These are phyloP conservation scores for Dryadula phaetusa DNA, from an alignment of 2,888 invertebrate species.

Conservation along the genomic window DNA sequence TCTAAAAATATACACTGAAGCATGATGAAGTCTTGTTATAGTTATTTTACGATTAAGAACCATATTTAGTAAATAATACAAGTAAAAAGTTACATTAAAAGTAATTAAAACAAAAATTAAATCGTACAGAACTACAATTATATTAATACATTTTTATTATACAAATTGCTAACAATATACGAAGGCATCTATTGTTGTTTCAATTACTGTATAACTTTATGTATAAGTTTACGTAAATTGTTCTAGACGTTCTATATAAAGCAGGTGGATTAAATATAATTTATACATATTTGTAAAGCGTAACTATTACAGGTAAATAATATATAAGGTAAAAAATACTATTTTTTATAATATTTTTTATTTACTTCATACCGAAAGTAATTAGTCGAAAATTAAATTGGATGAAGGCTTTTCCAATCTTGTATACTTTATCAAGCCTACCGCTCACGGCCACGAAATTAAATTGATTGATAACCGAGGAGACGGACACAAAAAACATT, in stretches of 20 bases:
- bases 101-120: neutral
- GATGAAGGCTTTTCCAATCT: conserved; percentile 56
- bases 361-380: conserved; percentile 25
- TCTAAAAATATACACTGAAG: conserved; percentile 2
- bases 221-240: neutral
- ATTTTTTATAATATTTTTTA: too few relatives aligned
- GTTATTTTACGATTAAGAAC: too few relatives aligned
- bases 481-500: conserved; percentile 57
- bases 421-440: conserved; percentile 51
- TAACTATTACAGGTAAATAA: too few relatives aligned
- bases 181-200: neutral
- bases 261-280: too few relatives aligned
- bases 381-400: conserved; percentile 42
- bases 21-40: neutral
- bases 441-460: conserved; percentile 68
- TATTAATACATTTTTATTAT: neutral
- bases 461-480: conserved; percentile 68
- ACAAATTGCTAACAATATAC: neutral
- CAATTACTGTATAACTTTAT: neutral
- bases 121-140: too few relatives aligned
- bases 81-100: too few relatives aligned
- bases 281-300: too few relatives aligned
- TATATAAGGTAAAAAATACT: too few relatives aligned
- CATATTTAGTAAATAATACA: too few relatives aligned
- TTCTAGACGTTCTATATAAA: conserved; percentile 19